Evolutionary conservation across 2,888 invertebrate species (phyloP), one percentile per base, ranked within the genome.

Genomic region (Eudasyphora cyanicolor): DNA sequence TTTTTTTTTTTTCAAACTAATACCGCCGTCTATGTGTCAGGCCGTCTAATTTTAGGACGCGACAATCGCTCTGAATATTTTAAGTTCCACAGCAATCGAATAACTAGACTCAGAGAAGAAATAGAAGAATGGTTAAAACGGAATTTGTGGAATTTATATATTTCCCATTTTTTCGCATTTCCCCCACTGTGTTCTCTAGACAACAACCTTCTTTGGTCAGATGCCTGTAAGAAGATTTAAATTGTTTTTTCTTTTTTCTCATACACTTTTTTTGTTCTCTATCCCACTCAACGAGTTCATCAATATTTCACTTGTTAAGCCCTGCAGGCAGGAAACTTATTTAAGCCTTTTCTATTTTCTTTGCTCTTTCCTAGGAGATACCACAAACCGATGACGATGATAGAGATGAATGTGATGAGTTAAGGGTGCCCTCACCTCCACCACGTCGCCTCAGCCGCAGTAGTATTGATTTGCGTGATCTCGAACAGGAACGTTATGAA

Each of bases 401-500:
- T 82, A 91, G 89, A 85, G 92, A 91, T 73, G 92, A 92, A 86
- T 92, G 90, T 85, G 92, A 92, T 89, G 92, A 92, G 87, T 87
- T 92, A 71, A 90, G 91, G 0, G 91, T 92, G 51, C 92, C 92
- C 14, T 92, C 92, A 74, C 92, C 92, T 42, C 92, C 92, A 24
- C 92, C 92, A 21, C 89, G 92, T 4, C 90, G 92, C 27, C 89
- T 92, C 0, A 92, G 92, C 84, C 91, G 92, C 77, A 92, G 92
- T 86, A 92, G 92, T 88, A 92, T 92, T 81, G 92, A 92, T 87
- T 87, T 92, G 76, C 90, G 92, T 71, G 92, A 92, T 87, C 87
- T 92, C 73, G 92, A 92, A 82, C 92, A 92, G 86, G 92, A 92
- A 84, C 90, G 90, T 21, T 92, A 92, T 74, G 92, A 92, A 82